Evolutionary conservation across 1,140 invertebrate species (phyloP).

Genomic region (Panonychus citri): DNA sequence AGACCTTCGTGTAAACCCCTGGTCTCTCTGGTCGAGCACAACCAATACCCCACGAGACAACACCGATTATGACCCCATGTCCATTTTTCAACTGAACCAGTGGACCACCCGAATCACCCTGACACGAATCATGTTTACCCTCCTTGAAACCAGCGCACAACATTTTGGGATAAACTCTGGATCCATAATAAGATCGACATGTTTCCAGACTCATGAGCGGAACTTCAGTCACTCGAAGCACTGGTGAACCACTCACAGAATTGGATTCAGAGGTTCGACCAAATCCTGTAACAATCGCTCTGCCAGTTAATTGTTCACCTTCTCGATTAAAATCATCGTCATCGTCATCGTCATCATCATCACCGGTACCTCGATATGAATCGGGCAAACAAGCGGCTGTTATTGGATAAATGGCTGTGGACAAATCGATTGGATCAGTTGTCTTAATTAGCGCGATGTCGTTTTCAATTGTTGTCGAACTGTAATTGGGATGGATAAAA

Average conservation of each 20-base stretch:
- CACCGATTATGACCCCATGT: conserved; percentile 48
- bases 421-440: neutral
- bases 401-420: neutral
- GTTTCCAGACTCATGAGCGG: conserved; percentile 17
- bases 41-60: conserved; percentile 62
- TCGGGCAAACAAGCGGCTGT: neutral
- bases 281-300: conserved; percentile 2
- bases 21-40: conserved; percentile 51
- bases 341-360: too few relatives aligned
- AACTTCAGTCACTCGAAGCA: conserved; percentile 13
- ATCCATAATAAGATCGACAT: conserved; percentile 14
- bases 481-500: conserved; percentile 1
- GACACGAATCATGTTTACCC: conserved; percentile 19
- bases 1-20: neutral
- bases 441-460: conserved; percentile 7
- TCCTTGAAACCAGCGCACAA: conserved; percentile 20
- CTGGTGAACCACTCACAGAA: conserved; percentile 4
- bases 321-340: too few relatives aligned
- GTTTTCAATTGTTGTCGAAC: neutral
- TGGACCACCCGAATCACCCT: conserved; percentile 12
- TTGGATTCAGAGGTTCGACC: conserved; percentile 8
- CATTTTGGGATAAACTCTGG: conserved; percentile 12
- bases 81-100: conserved; percentile 17
- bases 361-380: too few relatives aligned
- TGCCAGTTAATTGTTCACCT: neutral